A percentile compares a stretch with the other conserved stretches of the same genome.
These are phyloP conservation scores for Hycleus cichorii DNA, from an alignment of 1,140 invertebrate genomes.

Conservation along the genomic window DNA sequence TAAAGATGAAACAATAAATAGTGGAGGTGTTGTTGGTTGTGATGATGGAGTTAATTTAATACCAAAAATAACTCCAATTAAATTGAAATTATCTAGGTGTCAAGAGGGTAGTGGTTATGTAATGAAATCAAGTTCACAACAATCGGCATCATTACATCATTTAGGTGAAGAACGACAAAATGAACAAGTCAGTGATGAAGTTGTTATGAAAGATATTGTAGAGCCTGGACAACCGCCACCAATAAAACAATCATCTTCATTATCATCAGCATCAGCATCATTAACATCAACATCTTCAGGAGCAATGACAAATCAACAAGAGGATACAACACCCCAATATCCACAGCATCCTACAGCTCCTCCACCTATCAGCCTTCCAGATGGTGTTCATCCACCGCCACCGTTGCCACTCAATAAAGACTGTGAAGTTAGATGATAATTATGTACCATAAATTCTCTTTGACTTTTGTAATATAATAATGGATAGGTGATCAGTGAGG, in stretches of 20 bases:
- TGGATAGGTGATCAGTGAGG: constrained; percentile 23
- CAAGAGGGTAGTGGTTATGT: constrained; percentile 62
- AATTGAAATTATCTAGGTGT: constrained; percentile 72
- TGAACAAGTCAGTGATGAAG: constrained; percentile 22
- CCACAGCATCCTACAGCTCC: background rate
- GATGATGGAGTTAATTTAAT: background rate
- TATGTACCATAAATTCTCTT: constrained; percentile 31
- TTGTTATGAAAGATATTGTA: constrained; percentile 17
- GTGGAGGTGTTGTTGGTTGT: background rate
- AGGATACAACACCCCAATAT: background rate
- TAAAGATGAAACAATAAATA: constrained; percentile 1
- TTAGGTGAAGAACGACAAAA: constrained; percentile 20
- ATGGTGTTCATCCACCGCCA: constrained; percentile 16
- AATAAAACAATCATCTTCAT: background rate
- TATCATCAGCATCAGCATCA: no score
- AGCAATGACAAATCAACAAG: no score
- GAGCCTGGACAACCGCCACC: constrained; percentile 28
- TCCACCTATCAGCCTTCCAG: constrained; percentile 13
- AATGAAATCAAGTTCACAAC: constrained; percentile 42
- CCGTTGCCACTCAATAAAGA: constrained; percentile 63
- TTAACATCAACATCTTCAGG: background rate
- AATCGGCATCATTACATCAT: constrained; percentile 21
- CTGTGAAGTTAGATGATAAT: constrained; percentile 82
- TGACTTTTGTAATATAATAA: constrained; percentile 27
- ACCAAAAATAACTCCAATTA: constrained; percentile 63